Evolutionary conservation across 1,140 invertebrate species (phyloP).

Genomic region (Onthophagus taurus): DNA sequence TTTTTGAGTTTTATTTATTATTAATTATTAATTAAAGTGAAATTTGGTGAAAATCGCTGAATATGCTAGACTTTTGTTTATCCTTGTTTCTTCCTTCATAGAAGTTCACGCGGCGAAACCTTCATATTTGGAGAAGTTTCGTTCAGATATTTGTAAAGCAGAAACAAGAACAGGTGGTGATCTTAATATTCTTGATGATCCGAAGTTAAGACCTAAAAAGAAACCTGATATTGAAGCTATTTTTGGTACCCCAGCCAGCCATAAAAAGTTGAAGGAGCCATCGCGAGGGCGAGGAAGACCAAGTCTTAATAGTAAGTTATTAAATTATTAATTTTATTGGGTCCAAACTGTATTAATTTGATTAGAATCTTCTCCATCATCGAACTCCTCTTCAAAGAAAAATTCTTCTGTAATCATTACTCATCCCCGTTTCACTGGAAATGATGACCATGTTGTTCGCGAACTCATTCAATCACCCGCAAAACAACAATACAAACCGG

Average conservation of each 20-base stretch:
- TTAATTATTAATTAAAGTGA: no score
- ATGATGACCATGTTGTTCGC: constrained; percentile 52
- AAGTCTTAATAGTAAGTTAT: constrained; percentile 3
- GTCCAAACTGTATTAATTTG: background rate
- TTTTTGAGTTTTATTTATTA: no score
- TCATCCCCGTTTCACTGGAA: constrained; percentile 44
- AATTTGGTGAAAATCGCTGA: no score
- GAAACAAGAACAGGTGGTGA: constrained; percentile 58
- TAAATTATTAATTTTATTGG: background rate
- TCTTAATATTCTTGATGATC: constrained; percentile 50
- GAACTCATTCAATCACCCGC: constrained; percentile 46
- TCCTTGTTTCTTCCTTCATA: constrained; percentile 13
- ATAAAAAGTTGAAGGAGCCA: constrained; percentile 28
- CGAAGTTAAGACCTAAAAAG: constrained; percentile 51
- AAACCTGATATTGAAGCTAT: constrained; percentile 43
- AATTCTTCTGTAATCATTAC: constrained; percentile 33
- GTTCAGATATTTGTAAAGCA: constrained; percentile 57
- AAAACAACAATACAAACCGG: constrained; percentile 24
- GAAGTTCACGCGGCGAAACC: constrained; percentile 39
- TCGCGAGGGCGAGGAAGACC: constrained; percentile 28
- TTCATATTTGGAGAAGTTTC: constrained; percentile 64
- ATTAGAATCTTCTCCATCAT: background rate
- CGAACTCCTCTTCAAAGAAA: constrained; percentile 1
- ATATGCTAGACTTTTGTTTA: no score
- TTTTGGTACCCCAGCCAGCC: constrained; percentile 41